Evolutionary conservation across 2,797 vertebrate species (phyloP), one percentile per base, ranked within the genome.

Genomic region (Darevskia nairensis): DNA sequence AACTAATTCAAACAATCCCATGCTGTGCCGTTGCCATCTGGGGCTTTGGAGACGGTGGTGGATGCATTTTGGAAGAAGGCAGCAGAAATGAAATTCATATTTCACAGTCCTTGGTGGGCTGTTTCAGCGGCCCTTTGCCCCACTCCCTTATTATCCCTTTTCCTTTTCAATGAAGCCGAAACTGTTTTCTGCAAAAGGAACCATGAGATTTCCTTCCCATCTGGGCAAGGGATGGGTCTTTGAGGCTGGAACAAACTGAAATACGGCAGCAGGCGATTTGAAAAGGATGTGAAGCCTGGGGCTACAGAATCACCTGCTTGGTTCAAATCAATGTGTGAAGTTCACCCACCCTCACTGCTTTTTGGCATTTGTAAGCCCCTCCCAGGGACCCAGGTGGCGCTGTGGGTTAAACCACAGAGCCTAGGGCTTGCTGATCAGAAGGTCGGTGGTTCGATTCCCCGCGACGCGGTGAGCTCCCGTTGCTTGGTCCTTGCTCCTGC

Each of bases 181-280:
- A 10, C 29, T 0, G 0, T 74, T 87, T 8, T 77, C 21, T 32
- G 41, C 0, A 0, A 59, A 59, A 0, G 0, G n/a, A 81, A 23
- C 10, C 15, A 0, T 1, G 13, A n/a, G 29, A 41, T 44, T 7
- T 19, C 3, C 1, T 32, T 23, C 29, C 23, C 5, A 0, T 2
- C 59, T 69, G 3, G 44, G 5, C 69, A 39, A 83, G 44, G 32
- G 8, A 72, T 8, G 66, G 55, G 44, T 72, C 66, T 77, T 66
- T 9, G 29, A 17, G 19, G 11, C 32, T 46, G 66, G 35, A n/a
- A 72, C 9, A 25, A 41, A 27, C 19, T 17, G 10, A 23, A 59
- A 50, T 10, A 29, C 3, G 15, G 75, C 5, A 11, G 25, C 35
- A 7, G 44, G 72, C 6, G 1, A 35, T 69, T 80, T 15, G 50